Evolutionary conservation across 2,888 invertebrate genomes (phyloP).

Genomic region (Watsonalla cultraria): DNA sequence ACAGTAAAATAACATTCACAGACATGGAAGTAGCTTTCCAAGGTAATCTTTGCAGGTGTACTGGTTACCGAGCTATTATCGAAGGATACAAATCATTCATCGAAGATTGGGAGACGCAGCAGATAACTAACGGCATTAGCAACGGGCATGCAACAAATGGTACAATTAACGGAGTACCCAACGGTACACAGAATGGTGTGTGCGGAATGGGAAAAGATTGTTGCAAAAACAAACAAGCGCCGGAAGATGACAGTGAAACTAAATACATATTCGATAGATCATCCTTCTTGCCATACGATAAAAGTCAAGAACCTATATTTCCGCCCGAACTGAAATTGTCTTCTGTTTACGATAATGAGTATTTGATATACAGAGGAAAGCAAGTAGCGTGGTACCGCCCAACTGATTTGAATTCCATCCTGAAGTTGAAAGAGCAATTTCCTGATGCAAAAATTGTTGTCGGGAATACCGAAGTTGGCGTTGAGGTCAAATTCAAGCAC

Average conservation of each 20-base stretch:
- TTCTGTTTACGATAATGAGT: slow-evolving; percentile 78
- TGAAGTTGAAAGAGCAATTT: slow-evolving; percentile 81
- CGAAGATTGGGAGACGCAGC: slow-evolving; percentile 82
- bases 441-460: slow-evolving; percentile 87
- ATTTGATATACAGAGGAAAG: slow-evolving; percentile 65
- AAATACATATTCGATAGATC: slow-evolving; percentile 78
- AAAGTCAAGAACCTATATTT: slow-evolving; percentile 89
- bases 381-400: slow-evolving; percentile 85
- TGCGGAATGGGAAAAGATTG: slow-evolving; percentile 83
- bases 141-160: slow-evolving; percentile 19
- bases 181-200: slow-evolving; percentile 28
- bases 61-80: slow-evolving; percentile 91
- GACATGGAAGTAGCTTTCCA: slow-evolving; percentile 87
- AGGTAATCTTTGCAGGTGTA: slow-evolving; percentile 89
- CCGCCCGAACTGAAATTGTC: slow-evolving; percentile 87
- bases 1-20: slow-evolving; percentile 61
- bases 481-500: slow-evolving; percentile 91
- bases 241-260: slow-evolving; percentile 60
- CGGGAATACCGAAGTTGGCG: slow-evolving; percentile 91
- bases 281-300: slow-evolving; percentile 83
- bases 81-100: slow-evolving; percentile 89
- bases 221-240: slow-evolving; percentile 73
- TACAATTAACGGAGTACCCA: slow-evolving; percentile 20
- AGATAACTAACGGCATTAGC: slow-evolving; percentile 36
- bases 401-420: slow-evolving; percentile 75